phyloP scores from a whole-genome alignment of 2,113 vertebrate genomes.

The Poeciliopsis occidentalis region DNA sequence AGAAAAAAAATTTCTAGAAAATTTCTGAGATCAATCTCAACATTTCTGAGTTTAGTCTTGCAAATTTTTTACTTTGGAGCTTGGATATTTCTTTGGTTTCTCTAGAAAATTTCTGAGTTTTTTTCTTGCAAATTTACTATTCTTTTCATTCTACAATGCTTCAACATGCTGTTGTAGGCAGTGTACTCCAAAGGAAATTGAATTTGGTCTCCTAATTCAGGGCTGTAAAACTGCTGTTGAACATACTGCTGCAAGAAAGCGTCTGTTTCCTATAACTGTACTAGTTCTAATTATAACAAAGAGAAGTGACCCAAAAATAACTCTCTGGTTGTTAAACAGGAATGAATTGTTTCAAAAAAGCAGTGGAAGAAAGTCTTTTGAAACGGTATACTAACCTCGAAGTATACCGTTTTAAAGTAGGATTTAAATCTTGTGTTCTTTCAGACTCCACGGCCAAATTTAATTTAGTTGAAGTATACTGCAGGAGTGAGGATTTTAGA shows the following conservation, averaged over 20 bases:
- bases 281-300: not conserved
- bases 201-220: conserved; percentile 43
- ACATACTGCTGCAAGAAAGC: conserved; percentile 5
- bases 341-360: not conserved
- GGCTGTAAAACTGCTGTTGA: conserved; percentile 15
- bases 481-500: conserved; percentile 3
- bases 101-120: too few relatives aligned
- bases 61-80: too few relatives aligned
- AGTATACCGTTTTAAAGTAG: not conserved
- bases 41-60: too few relatives aligned
- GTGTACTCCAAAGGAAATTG: conserved; percentile 39
- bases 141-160: too few relatives aligned
- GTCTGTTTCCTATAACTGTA: not conserved
- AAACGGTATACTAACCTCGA: not conserved
- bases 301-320: not conserved
- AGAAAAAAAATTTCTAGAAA: too few relatives aligned
- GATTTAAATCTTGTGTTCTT: not conserved
- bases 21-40: too few relatives aligned
- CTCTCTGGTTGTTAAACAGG: accelerated
- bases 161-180: not conserved
- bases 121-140: too few relatives aligned
- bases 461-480: conserved; percentile 48
- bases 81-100: too few relatives aligned
- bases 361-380: accelerated
- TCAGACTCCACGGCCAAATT: conserved; percentile 12